phyloP scores from a whole-genome alignment of 2,888 invertebrate species.

The Baccha elongata region DNA sequence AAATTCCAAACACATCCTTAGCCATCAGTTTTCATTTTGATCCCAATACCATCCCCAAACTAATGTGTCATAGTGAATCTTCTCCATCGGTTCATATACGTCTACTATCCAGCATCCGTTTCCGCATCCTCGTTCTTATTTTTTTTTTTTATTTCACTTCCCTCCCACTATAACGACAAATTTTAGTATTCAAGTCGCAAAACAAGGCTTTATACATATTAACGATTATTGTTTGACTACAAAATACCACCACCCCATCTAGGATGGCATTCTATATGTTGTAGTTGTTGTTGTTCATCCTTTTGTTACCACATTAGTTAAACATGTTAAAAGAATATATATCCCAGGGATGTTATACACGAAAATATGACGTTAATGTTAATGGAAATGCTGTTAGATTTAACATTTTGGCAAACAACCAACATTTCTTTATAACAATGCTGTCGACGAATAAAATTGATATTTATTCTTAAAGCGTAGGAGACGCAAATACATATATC shows the following conservation, averaged over 20 bases:
- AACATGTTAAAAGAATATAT: conserved; percentile 11
- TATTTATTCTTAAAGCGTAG: conserved; percentile 60
- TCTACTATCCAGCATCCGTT: conserved; percentile 14
- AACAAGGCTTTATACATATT: conserved; percentile 63
- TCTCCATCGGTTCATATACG: conserved; percentile 19
- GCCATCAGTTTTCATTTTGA: conserved; percentile 71
- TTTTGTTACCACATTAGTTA: conserved; percentile 32
- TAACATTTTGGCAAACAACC: background rate
- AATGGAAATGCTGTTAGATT: background rate
- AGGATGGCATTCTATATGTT: conserved; percentile 1
- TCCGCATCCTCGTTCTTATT: conserved; percentile 15
- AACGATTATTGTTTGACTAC: conserved; percentile 71
- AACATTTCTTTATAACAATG: background rate
- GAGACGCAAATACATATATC: conserved; percentile 2
- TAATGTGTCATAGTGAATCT: conserved; percentile 19
- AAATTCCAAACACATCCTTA: conserved; percentile 61
- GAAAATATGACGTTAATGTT: background rate
- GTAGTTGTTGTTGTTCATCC: conserved; percentile 43
- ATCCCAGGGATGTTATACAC: background rate
- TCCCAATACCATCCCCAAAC: conserved; percentile 33
- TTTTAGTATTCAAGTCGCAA: conserved; percentile 69
- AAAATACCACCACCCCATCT: conserved; percentile 45
- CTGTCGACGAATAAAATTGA: background rate
- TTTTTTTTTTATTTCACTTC: conserved; percentile 9
- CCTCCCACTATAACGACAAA: conserved; percentile 5